phyloP scores from a whole-genome alignment of 2,113 vertebrate species.

The Pongo pygmaeus region DNA sequence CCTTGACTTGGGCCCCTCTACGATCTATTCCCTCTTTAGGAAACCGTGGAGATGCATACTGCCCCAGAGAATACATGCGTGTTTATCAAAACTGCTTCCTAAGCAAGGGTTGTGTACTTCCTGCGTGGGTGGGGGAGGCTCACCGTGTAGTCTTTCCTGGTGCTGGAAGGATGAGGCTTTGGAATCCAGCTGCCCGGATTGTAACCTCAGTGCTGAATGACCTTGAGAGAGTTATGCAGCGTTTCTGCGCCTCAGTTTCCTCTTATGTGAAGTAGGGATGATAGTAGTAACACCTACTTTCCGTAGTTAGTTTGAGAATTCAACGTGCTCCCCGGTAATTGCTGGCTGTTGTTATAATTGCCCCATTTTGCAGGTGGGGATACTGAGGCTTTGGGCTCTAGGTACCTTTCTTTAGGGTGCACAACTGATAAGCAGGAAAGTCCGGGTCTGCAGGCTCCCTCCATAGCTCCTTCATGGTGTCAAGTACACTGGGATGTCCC shows the following conservation, averaged over 20 bases:
- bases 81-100: neutral
- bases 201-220: neutral
- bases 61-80: neutral
- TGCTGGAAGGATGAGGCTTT: neutral
- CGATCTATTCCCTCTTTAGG: neutral
- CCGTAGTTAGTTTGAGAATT: neutral
- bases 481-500: neutral
- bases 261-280: neutral
- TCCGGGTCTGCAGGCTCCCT: rapidly evolving
- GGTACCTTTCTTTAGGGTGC: neutral
- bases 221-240: neutral
- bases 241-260: neutral
- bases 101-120: neutral
- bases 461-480: rapidly evolving
- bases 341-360: rapidly evolving
- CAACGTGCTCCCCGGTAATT: neutral
- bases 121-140: neutral
- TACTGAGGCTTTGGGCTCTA: neutral
- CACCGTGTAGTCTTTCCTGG: neutral
- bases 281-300: neutral
- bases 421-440: neutral
- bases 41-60: rapidly evolving
- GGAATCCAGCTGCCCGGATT: neutral
- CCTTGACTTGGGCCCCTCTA: neutral
- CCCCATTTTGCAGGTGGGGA: neutral